phyloP scores from a whole-genome alignment of 2,888 invertebrate genomes.

The Entomobrya proxima region DNA sequence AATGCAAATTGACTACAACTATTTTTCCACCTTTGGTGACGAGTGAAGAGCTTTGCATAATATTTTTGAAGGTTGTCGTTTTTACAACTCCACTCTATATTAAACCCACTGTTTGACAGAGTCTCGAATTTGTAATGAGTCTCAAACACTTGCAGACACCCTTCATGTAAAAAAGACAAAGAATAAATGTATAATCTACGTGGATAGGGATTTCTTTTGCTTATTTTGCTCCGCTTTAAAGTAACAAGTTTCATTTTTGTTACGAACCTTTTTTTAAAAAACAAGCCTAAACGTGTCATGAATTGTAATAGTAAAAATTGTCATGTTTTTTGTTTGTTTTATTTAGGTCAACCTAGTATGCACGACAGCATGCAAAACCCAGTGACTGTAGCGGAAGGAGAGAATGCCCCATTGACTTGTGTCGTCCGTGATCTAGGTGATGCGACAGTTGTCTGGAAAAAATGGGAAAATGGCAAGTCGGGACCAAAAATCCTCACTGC shows the following conservation, averaged over 20 bases:
- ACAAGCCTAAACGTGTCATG: background rate
- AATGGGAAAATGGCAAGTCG: constrained; percentile 82
- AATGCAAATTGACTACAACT: background rate
- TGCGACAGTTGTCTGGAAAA: constrained; percentile 87
- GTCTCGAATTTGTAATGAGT: background rate
- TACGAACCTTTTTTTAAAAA: background rate
- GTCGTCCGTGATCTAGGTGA: constrained; percentile 85
- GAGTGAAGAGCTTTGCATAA: too few species aligned
- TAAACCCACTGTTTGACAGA: background rate
- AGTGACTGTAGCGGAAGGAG: constrained; percentile 83
- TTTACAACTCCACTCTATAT: background rate
- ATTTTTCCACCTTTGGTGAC: too few species aligned
- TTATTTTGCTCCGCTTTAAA: background rate
- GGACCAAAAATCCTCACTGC: constrained; percentile 83
- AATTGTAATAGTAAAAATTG: constrained; percentile 1
- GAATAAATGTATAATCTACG: too few species aligned
- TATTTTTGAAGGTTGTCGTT: background rate
- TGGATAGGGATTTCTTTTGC: too few species aligned
- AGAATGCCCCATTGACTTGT: constrained; percentile 87
- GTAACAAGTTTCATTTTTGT: background rate
- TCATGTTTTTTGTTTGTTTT: constrained; percentile 6
- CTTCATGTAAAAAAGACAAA: too few species aligned
- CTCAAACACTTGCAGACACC: background rate
- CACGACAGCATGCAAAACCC: constrained; percentile 79
- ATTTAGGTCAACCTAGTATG: constrained; percentile 78